Evolutionary conservation across 1,140 invertebrate genomes (phyloP).

Genomic region (Drosophila willistoni): DNA sequence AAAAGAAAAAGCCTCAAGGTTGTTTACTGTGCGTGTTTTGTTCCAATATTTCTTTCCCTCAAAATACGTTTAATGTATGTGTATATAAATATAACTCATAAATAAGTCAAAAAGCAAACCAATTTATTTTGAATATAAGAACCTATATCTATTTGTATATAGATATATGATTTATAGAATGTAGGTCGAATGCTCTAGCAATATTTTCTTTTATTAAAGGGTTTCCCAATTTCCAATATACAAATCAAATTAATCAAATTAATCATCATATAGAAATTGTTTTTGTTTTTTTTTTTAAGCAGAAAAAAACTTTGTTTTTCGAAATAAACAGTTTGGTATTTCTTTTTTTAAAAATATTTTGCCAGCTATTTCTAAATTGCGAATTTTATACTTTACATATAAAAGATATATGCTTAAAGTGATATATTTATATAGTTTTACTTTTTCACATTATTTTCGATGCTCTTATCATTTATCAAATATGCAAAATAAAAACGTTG

Average conservation of each 20-base stretch:
- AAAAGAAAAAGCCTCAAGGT: constrained; percentile 40
- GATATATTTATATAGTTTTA: neutral
- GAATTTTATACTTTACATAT: neutral
- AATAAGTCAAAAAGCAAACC: constrained; percentile 8
- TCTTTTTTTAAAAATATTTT: neutral
- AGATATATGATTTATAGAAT: constrained; percentile 1
- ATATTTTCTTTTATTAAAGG: neutral
- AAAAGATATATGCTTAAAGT: neutral
- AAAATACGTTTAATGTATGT: neutral
- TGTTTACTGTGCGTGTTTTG: constrained; percentile 21
- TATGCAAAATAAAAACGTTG: neutral
- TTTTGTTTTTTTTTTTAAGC: too few relatives aligned
- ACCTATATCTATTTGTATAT: neutral
- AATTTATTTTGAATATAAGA: constrained; percentile 4
- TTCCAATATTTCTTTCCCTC: constrained; percentile 5
- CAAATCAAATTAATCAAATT: neutral
- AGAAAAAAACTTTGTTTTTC: too few relatives aligned
- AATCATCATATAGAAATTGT: neutral
- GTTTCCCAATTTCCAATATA: neutral
- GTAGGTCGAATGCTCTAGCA: neutral
- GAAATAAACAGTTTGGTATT: too few relatives aligned
- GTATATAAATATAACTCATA: constrained; percentile 5
- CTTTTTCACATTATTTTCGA: neutral
- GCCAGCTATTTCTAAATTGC: neutral
- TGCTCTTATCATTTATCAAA: too few relatives aligned